Conservation (phyloP, 2,113 vertebrate species). For the Semnornis frantzii region DNA sequence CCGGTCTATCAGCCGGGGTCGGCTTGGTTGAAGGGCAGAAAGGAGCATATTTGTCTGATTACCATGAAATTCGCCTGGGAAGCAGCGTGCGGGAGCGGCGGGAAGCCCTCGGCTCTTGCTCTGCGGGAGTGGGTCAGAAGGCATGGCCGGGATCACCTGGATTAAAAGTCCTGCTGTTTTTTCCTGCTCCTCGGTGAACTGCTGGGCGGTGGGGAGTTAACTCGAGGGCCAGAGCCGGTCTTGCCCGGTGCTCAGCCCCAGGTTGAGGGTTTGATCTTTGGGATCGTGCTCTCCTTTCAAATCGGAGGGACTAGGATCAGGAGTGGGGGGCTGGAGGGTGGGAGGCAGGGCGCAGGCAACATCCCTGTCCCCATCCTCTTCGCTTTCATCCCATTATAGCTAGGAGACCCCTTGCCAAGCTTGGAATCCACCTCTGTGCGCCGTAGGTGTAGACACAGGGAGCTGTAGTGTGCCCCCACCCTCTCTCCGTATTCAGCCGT, state of each 20-base stretch:
- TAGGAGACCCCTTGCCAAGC: background rate
- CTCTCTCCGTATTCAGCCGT: background rate
- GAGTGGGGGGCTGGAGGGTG: accelerated
- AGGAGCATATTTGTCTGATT: conserved; percentile 13
- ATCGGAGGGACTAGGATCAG: background rate
- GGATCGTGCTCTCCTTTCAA: background rate
- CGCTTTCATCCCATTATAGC: background rate
- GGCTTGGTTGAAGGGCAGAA: background rate
- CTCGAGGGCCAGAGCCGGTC: background rate
- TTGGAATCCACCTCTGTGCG: background rate
- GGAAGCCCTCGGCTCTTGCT: background rate
- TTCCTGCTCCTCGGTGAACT: background rate
- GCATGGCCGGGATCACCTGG: background rate
- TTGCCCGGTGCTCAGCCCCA: background rate
- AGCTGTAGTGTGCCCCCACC: background rate
- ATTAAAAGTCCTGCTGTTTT: background rate
- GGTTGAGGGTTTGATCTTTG: background rate
- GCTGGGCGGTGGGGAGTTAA: accelerated
- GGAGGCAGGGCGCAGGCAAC: background rate
- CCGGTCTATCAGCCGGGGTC: background rate
- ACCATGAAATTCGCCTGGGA: conserved; percentile 46
- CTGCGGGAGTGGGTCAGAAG: background rate
- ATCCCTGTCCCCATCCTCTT: background rate
- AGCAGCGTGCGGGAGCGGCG: background rate
- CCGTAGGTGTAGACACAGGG: accelerated